These are phyloP conservation scores for Gobiocypris rarus DNA, from an alignment of 2,113 vertebrate species.

Conservation along the genomic window DNA sequence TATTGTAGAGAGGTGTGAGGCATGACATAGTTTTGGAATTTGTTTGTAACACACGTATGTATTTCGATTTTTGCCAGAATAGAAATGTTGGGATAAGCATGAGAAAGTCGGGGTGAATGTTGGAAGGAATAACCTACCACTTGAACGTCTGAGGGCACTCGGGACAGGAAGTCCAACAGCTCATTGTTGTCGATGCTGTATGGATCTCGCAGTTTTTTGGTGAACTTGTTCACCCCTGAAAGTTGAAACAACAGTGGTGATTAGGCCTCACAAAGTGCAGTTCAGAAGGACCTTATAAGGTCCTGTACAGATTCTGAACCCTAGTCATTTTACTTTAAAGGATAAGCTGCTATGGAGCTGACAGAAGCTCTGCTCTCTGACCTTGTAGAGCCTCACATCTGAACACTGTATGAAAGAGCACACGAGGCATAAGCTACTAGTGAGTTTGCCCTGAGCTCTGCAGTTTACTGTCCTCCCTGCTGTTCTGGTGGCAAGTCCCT, in stretches of 20 bases:
- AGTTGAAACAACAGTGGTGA: constrained; percentile 58
- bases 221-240: constrained; percentile 98
- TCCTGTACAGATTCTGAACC: constrained; percentile 30
- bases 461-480: constrained; percentile 34
- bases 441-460: constrained; percentile 31
- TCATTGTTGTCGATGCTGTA: constrained; percentile 98
- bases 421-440: constrained; percentile 45
- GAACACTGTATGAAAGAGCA: constrained; percentile 43
- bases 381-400: constrained; percentile 51
- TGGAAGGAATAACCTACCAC: constrained; percentile 83
- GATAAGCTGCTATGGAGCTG: constrained; percentile 49
- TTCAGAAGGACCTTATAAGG: constrained; percentile 48
- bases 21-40: not conserved
- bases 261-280: constrained; percentile 42
- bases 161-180: constrained; percentile 95
- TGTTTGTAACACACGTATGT: no score
- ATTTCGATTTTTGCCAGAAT: not conserved
- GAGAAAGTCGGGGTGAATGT: constrained; percentile 3
- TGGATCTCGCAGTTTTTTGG: constrained; percentile 95
- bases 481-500: constrained; percentile 16
- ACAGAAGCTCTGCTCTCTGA: constrained; percentile 52
- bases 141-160: constrained; percentile 97
- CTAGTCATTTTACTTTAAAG: constrained; percentile 47
- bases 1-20: not conserved
- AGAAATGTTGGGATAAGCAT: not conserved